Evolutionary conservation across 2,888 invertebrate species (phyloP), one percentile per base, ranked within the genome.

Genomic region (Sarcophaga rosellei): DNA sequence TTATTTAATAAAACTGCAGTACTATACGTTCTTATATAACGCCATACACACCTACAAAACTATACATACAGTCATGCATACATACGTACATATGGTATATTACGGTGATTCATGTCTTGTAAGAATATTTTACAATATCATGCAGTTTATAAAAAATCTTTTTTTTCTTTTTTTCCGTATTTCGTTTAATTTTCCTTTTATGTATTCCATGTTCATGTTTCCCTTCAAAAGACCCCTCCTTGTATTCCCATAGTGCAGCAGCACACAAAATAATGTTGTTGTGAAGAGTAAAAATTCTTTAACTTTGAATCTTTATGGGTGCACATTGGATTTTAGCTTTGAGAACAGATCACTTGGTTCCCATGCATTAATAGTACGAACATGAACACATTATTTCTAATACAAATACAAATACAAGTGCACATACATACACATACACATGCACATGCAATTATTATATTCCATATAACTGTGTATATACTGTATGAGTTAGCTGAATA

Each of bases 1-100:
- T n/a, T 69, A 63, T 69, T 78, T 63, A 70, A 79, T 70, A 63
- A n/a, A 79, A 79, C 78, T 72, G 35, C 8, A 35, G 35, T 20
- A 35, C 53, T 63, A 45, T 57, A 25, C 17, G 10, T 63, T 66
- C 8, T 57, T 20, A 45, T 61, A 45, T 20, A 61, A 73, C 23
- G 35, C 3, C 10, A 35, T 35, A 2, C 10, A 35, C 35, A 35
- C 35, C 10, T 35, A 35, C 35, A 35, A 35, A 35, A 35, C 35
- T 47, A 4, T 8, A 47, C 0, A 25, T 25, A 4, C 15, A 47
- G 15, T 4, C 47, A 47, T 47, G 0, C 53, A 53, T 53, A 53
- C 53, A 17, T 17, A 53, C 5, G 17, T 53, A 53, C 53, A 53
- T 53, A 53, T 4, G 53, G 12, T 12, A 17, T 53, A 53, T 53